Base-by-base conservation (phyloP, 2,888 invertebrate species). In the Thereva nobilitata region DNA sequence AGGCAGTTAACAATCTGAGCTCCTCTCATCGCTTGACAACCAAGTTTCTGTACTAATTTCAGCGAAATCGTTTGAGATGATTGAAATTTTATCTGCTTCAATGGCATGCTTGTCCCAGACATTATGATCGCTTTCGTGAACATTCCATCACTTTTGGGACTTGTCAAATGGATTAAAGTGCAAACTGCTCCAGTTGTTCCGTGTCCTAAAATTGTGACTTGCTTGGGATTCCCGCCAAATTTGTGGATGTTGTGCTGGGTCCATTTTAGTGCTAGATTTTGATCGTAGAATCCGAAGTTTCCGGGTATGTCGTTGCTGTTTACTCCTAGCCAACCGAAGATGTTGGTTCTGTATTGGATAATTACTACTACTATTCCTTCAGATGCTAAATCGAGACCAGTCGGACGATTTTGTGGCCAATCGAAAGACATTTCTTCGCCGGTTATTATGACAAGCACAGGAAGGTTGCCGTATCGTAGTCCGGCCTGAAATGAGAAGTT, bases 251-350 rank as follows among this genome's bases (percentile, higher is more conserved):
- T 90, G 73, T 89, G 87, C 69, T 87, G 85, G 3, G 91, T 83
- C 92, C 92, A 91, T 52, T 87, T 75, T 66, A 96, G 80, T 0
- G 91, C 93, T 78, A 93, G 81, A 74, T 90, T 87, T 76, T 95
- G 93, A 79, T 96, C 95, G 72, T 91, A 86, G 59, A 96, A 80
- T 0, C 94, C 95, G 68, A 92, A 86, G 79, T 96, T 96, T 0
- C 95, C 95, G 0, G 91, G 86, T 3, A 79, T 66, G 42, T 77
- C 76, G 37, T 70, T 67, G 38, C 69, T 73, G 5, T 75, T 74
- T 9, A 78, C 45, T 87, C 86, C 71, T 70, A 89, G 85, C 80
- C 89, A 89, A 4, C 87, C 88, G 71, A 91, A 86, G 38, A 90
- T 83, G 74, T 90, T 89, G 41, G 87, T 83, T 40, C 91, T 84